Evolutionary conservation across 2,888 invertebrate genomes (phyloP).

Genomic region (Synanthedon formicaeformis): DNA sequence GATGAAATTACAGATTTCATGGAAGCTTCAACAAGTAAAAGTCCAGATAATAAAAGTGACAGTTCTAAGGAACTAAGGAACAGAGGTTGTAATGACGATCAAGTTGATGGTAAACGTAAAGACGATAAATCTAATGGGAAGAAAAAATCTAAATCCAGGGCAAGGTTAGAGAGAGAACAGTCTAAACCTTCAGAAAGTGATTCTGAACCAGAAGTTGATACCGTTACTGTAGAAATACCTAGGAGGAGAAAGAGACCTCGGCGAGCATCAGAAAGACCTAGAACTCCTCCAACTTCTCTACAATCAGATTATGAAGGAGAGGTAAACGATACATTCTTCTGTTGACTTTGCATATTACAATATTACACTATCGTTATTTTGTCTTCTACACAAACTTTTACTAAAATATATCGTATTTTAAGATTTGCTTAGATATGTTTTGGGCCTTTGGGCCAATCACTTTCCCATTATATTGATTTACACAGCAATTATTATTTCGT

Average conservation of each 20-base stretch:
- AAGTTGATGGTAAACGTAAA: conserved; percentile 44
- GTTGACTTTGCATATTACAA: not conserved
- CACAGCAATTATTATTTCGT: conserved; percentile 7
- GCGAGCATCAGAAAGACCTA: conserved; percentile 53
- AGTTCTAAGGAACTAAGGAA: conserved; percentile 23
- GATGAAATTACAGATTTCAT: conserved; percentile 12
- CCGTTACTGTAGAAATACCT: conserved; percentile 64
- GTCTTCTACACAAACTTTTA: not conserved
- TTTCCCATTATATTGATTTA: not conserved
- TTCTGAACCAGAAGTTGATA: conserved; percentile 58
- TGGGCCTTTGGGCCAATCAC: no score
- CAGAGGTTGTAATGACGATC: conserved; percentile 32
- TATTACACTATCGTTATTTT: no score
- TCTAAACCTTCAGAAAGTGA: conserved; percentile 65
- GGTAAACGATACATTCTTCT: conserved; percentile 21
- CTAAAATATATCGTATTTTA: no score
- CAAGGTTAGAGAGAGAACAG: conserved; percentile 58
- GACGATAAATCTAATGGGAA: conserved; percentile 56
- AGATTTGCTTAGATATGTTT: no score
- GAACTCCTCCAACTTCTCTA: conserved; percentile 53
- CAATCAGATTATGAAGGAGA: conserved; percentile 62
- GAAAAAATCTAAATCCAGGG: conserved; percentile 58
- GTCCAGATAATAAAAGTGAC: conserved; percentile 8
- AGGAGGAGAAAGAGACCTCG: conserved; percentile 55
- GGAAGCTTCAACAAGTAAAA: conserved; percentile 27